Percentiles rank a stretch among this genome's conserved stretches.
phyloP scores from a whole-genome alignment of 2,888 invertebrate genomes.

The Timandra comae region DNA sequence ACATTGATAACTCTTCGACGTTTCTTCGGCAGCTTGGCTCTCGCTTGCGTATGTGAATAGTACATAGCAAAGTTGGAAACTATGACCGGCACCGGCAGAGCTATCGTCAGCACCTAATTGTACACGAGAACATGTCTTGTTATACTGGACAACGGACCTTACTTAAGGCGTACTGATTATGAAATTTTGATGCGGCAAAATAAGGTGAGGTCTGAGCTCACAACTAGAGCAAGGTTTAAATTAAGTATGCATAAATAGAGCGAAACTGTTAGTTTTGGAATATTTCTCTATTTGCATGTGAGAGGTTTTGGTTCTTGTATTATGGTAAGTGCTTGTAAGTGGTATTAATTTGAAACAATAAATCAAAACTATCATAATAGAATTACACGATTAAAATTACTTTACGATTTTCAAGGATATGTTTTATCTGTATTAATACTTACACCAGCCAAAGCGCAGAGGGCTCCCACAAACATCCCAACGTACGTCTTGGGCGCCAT shows the following conservation, averaged over 20 bases:
- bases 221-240: conserved; percentile 17
- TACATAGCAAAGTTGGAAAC: conserved; percentile 99
- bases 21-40: conserved; percentile 99
- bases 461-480: conserved; percentile 98
- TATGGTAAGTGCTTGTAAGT: no score
- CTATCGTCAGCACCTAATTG: conserved; percentile 88
- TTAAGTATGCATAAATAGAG: conserved; percentile 15
- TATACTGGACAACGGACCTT: conserved; percentile 11
- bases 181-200: conserved; percentile 21
- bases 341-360: no score
- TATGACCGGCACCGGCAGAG: conserved; percentile 98
- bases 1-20: conserved; percentile 96
- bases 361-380: no score
- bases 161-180: conserved; percentile 13
- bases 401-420: no score
- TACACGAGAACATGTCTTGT: conserved; percentile 7
- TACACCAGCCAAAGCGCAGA: conserved; percentile 98
- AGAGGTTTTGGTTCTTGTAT: no score
- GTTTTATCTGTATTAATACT: no score
- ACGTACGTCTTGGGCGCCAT: conserved; percentile 99
- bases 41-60: conserved; percentile 96
- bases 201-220: conserved; percentile 17
- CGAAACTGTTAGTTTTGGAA: conserved; percentile 7
- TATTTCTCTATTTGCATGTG: no score
- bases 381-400: no score